Percentiles rank a stretch among this genome's conserved stretches.
phyloP scores from a whole-genome alignment of 1,140 invertebrate genomes.

The Drosophila tsacasi region DNA sequence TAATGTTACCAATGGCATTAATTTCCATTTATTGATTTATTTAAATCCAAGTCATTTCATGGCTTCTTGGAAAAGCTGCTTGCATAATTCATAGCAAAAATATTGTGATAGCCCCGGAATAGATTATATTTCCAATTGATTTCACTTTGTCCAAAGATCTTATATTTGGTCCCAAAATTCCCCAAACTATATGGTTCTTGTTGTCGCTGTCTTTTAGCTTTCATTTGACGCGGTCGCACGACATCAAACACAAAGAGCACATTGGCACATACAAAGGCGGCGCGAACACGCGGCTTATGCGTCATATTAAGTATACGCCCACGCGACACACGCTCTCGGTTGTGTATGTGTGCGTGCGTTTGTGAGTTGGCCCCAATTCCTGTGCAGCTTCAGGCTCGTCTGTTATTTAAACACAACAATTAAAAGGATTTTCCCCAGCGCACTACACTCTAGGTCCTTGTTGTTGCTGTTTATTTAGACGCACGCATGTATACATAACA shows the following conservation, averaged over 20 bases:
- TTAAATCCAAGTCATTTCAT: constrained; percentile 11
- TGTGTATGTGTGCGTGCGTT: not conserved
- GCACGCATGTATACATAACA: constrained; percentile 79
- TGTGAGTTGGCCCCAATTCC: constrained; percentile 36
- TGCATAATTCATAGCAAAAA: constrained; percentile 14
- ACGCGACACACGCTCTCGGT: constrained; percentile 42
- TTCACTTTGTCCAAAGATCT: constrained; percentile 1
- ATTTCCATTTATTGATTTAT: not conserved
- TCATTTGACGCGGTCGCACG: constrained; percentile 43
- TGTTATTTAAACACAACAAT: constrained; percentile 82
- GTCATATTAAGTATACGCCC: constrained; percentile 76
- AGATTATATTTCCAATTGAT: constrained; percentile 26
- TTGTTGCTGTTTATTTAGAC: constrained; percentile 70
- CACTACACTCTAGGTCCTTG: constrained; percentile 33
- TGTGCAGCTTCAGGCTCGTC: constrained; percentile 28
- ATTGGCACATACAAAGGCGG: constrained; percentile 3
- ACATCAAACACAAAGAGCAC: constrained; percentile 32
- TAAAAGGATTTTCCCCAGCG: constrained; percentile 75
- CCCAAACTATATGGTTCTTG: constrained; percentile 23
- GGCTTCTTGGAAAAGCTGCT: constrained; percentile 5
- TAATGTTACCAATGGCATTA: not conserved
- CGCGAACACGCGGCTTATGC: constrained; percentile 43
- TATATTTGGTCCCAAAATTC: constrained; percentile 14
- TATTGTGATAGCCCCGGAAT: constrained; percentile 3
- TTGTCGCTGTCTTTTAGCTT: constrained; percentile 23